Percentiles rank a stretch among this genome's conserved stretches.
Conservation (phyloP, 2,113 vertebrate genomes). For the Silurus asotus region DNA sequence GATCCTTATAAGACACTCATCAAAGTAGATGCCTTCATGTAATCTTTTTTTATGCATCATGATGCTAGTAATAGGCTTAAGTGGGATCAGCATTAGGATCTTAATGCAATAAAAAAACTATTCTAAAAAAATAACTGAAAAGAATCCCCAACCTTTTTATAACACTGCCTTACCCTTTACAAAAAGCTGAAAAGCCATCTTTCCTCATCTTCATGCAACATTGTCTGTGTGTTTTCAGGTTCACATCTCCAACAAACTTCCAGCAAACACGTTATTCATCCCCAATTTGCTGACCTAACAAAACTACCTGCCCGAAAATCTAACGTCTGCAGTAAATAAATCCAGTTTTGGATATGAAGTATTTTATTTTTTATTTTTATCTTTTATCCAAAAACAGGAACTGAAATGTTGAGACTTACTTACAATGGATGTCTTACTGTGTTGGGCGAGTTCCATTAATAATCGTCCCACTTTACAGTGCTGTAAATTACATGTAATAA, state of each 20-base stretch:
- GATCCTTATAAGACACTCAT: constrained; percentile 22
- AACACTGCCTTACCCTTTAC: neutral
- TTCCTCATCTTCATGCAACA: neutral
- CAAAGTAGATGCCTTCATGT: constrained; percentile 19
- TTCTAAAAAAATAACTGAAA: neutral
- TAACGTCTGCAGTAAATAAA: neutral
- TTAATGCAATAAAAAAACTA: neutral
- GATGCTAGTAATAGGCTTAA: neutral
- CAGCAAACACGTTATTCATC: neutral
- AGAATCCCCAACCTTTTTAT: neutral
- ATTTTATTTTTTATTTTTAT: neutral
- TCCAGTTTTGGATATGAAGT: neutral
- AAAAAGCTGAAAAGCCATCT: neutral
- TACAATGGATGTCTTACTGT: neutral
- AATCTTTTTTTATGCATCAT: neutral
- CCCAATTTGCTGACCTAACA: neutral
- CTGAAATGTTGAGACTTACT: neutral
- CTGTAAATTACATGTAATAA: too few relatives aligned
- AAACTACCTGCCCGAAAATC: neutral
- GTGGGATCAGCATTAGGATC: neutral
- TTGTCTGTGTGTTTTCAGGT: neutral
- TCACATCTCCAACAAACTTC: neutral
- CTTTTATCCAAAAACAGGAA: neutral
- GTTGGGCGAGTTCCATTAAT: neutral
- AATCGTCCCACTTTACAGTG: neutral